phyloP scores from a whole-genome alignment of 2,113 vertebrate species.

The Guaruba guarouba region DNA sequence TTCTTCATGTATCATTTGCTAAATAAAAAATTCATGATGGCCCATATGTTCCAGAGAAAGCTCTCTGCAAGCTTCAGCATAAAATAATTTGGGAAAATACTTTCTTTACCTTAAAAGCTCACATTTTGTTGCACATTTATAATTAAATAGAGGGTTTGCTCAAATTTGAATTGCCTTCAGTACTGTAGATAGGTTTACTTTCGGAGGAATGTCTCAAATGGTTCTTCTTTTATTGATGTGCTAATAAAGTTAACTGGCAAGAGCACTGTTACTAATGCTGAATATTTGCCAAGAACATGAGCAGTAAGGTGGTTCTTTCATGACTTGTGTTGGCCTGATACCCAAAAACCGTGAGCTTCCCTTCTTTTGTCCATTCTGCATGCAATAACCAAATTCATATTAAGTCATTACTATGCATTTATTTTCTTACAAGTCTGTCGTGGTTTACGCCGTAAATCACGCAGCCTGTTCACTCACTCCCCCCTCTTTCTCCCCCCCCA shows the following conservation, averaged over 20 bases:
- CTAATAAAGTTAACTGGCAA: background rate
- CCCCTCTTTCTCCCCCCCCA: too few species aligned
- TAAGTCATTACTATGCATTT: background rate
- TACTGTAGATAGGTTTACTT: background rate
- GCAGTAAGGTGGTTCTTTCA: background rate
- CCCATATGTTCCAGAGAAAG: background rate
- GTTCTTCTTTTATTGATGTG: background rate
- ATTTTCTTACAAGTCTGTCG: background rate
- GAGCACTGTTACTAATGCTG: background rate
- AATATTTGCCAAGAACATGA: fast-evolving
- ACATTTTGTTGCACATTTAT: background rate
- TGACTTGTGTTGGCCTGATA: background rate
- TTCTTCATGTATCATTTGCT: background rate
- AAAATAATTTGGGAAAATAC: background rate
- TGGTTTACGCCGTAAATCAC: too few species aligned
- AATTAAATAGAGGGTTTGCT: background rate
- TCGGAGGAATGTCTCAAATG: background rate
- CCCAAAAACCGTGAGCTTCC: background rate
- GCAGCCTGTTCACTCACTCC: too few species aligned
- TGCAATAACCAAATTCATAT: background rate
- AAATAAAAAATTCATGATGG: background rate
- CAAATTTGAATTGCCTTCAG: background rate
- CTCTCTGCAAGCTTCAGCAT: background rate
- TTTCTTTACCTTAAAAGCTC: background rate
- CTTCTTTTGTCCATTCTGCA: background rate